Percentiles rank a stretch among this genome's conserved stretches.
These are phyloP conservation scores for Porphyrio hochstetteri DNA, from an alignment of 2,113 vertebrate species.

Conservation along the genomic window DNA sequence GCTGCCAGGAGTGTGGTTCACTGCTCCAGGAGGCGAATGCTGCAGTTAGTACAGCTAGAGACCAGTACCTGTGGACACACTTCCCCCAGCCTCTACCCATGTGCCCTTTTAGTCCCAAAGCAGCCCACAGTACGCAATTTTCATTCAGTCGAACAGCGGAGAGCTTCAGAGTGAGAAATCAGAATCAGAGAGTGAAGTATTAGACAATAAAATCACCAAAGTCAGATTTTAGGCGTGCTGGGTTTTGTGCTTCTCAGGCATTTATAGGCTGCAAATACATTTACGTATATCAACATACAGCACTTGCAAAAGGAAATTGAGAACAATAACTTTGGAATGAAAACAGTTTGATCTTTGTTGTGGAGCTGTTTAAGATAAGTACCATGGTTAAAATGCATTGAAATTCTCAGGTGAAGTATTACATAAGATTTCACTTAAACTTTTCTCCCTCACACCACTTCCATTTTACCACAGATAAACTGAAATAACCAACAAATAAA, in stretches of 20 bases:
- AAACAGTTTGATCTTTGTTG: not conserved
- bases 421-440: not conserved
- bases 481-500: not conserved
- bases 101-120: not conserved
- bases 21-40: not conserved
- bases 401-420: not conserved
- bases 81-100: accelerated
- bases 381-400: not conserved
- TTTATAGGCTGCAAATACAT: not conserved
- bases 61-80: not conserved
- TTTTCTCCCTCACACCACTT: not conserved
- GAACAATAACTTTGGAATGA: not conserved
- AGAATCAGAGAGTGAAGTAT: not conserved
- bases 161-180: not conserved
- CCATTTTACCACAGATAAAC: not conserved
- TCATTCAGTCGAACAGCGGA: not conserved
- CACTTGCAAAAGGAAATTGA: not conserved
- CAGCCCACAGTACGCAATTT: not conserved
- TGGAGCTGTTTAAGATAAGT: not conserved
- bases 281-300: not conserved
- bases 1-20: not conserved
- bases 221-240: not conserved
- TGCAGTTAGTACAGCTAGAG: not conserved
- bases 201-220: not conserved
- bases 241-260: not conserved